Base-by-base conservation (phyloP, 1,140 invertebrate genomes). In the Drosophila pectinifera region DNA sequence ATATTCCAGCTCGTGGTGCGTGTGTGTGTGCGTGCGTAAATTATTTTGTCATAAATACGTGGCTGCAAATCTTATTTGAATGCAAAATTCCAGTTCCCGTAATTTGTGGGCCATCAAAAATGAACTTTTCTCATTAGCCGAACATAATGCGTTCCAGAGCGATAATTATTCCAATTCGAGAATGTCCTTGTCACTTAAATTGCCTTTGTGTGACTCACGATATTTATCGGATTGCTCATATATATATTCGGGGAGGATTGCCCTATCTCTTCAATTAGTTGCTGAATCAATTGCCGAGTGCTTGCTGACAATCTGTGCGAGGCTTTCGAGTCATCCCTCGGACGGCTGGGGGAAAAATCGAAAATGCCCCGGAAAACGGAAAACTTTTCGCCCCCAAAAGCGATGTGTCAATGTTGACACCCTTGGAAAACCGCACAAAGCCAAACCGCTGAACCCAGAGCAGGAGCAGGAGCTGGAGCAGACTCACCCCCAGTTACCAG, bases 111-210 rank as follows among this genome's bases (percentile, higher is more conserved):
- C 69, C 68, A 89, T 89, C 85, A 91, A 34, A 91, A 84, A 54
- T 72, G 64, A 85, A 91, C 78, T 91, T 91, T 91, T 89, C 89
- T 83, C 86, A 91, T 91, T 91, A 91, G 67, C 49, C 64, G 58
- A 69, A 72, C 80, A 90, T 84, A 82, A 84, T 77, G 75, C 75
- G 80, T 84, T 90, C 79, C 81, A 82, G 85, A 77, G 79, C 61
- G 64, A 75, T 80, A 90, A 90, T 90, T 90, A 90, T 82, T 39
- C 73, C 57, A 41, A 34, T 36, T 38, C 24, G 8, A n/a, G n/a
- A 36, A 46, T 48, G 54, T 65, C 46, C 43, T 59, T 39, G 57
- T 76, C 41, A 43, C 48, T 68, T 69, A 58, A 67, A 59, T 68
- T 48, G 56, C 56, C 63, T 46, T 53, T 48, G 38, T 31, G 41